Evolutionary conservation across 2,888 invertebrate species (phyloP).

Genomic region (Rhynchonema sp.): DNA sequence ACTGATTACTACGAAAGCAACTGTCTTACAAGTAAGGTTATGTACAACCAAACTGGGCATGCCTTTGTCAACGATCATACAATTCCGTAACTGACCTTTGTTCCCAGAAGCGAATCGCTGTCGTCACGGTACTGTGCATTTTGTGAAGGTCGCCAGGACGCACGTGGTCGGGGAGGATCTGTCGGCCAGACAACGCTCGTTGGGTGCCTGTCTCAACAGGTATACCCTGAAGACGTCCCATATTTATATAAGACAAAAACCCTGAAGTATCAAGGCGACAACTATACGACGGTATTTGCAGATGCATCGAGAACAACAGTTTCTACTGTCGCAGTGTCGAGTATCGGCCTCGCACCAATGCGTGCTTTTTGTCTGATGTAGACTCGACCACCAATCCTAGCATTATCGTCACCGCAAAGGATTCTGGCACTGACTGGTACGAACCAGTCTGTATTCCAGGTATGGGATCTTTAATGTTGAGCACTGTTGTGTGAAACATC

Average conservation of each 20-base stretch:
- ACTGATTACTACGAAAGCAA: no score
- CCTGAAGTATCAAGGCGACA: no score
- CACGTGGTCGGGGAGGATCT: neutral
- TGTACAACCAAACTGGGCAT: no score
- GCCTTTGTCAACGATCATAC: no score
- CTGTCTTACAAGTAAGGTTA: no score
- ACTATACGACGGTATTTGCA: no score
- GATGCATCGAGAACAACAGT: neutral
- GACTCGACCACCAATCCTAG: conserved; percentile 9
- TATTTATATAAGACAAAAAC: no score
- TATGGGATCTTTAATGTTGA: no score
- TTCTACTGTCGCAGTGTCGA: conserved; percentile 2
- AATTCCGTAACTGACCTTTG: no score
- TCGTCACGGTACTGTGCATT: neutral
- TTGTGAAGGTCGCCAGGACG: conserved; percentile 1
- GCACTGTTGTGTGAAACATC: no score
- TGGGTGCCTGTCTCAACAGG: neutral
- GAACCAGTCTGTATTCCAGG: neutral
- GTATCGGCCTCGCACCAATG: conserved; percentile 13
- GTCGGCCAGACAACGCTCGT: neutral
- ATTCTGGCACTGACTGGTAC: neutral
- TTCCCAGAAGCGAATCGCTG: neutral
- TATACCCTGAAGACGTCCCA: no score
- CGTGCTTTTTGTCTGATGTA: conserved; percentile 20
- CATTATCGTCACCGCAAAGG: neutral